These are phyloP conservation scores for Mythimna albipuncta DNA, from an alignment of 2,888 invertebrate genomes.

Conservation along the genomic window DNA sequence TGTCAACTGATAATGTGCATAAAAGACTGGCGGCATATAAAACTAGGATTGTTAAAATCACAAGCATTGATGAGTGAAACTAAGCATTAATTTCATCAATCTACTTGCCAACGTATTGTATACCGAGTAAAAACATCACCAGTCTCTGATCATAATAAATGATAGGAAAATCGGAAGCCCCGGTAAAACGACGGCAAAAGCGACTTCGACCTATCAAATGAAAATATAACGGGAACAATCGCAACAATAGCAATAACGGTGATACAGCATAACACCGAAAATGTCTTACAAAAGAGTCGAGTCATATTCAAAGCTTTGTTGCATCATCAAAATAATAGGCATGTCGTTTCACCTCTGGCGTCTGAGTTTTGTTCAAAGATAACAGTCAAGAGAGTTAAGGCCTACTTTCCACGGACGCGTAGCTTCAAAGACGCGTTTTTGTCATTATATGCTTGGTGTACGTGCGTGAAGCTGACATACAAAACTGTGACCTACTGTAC, in stretches of 20 bases:
- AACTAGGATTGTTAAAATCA: neutral
- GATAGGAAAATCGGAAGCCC: slow-evolving; percentile 15
- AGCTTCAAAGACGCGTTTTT: no score
- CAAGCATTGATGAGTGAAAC: neutral
- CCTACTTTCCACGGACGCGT: no score
- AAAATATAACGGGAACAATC: slow-evolving; percentile 52
- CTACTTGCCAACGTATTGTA: neutral
- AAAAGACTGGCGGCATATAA: no score
- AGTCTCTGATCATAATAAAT: slow-evolving; percentile 9
- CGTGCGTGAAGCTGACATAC: no score
- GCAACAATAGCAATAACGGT: slow-evolving; percentile 69
- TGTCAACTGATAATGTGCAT: no score
- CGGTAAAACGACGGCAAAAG: slow-evolving; percentile 22
- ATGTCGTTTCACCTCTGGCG: slow-evolving; percentile 77
- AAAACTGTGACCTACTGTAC: no score
- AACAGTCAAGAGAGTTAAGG: slow-evolving; percentile 68
- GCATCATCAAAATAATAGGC: slow-evolving; percentile 83
- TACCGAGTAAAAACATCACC: neutral
- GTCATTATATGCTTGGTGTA: no score
- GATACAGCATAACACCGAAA: slow-evolving; percentile 69
- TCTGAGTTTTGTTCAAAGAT: slow-evolving; percentile 76
- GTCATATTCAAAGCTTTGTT: slow-evolving; percentile 81
- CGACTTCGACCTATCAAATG: slow-evolving; percentile 30
- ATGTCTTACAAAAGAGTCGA: slow-evolving; percentile 71
- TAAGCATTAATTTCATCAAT: neutral